phyloP scores from a whole-genome alignment of 1,140 invertebrate species.

The Hylaeus volcanicus region DNA sequence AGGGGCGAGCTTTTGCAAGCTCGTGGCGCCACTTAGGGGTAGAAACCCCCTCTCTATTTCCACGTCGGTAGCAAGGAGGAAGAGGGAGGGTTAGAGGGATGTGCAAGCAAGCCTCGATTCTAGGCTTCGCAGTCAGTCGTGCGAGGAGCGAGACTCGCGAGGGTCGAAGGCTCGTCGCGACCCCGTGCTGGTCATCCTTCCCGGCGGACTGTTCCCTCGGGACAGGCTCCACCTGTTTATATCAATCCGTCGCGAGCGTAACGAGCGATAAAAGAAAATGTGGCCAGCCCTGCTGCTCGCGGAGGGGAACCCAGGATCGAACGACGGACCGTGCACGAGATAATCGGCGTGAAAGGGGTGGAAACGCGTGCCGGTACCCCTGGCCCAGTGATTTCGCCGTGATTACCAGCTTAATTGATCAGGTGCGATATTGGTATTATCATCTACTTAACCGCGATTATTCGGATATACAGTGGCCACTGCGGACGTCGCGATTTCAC shows the following conservation, averaged over 20 bases:
- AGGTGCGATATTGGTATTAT: constrained; percentile 55
- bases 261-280: constrained; percentile 21
- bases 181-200: constrained; percentile 29
- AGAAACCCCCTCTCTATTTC: neutral
- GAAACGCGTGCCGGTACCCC: constrained; percentile 35
- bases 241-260: constrained; percentile 15
- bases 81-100: neutral
- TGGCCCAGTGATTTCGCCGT: constrained; percentile 50
- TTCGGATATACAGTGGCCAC: neutral
- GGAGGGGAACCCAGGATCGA: constrained; percentile 24
- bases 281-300: neutral
- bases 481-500: too few relatives aligned
- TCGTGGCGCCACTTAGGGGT: constrained; percentile 61
- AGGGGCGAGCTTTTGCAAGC: constrained; percentile 51
- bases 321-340: constrained; percentile 44
- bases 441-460: constrained; percentile 25
- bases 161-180: constrained; percentile 41
- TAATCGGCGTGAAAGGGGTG: constrained; percentile 43
- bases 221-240: constrained; percentile 35
- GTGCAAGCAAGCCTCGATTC: constrained; percentile 52
- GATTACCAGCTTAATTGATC: constrained; percentile 65
- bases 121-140: constrained; percentile 64
- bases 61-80: too few relatives aligned
- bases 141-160: constrained; percentile 61
- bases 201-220: constrained; percentile 26